Conservation (phyloP, 1,140 invertebrate genomes). For the Scaptomyza hsui region DNA sequence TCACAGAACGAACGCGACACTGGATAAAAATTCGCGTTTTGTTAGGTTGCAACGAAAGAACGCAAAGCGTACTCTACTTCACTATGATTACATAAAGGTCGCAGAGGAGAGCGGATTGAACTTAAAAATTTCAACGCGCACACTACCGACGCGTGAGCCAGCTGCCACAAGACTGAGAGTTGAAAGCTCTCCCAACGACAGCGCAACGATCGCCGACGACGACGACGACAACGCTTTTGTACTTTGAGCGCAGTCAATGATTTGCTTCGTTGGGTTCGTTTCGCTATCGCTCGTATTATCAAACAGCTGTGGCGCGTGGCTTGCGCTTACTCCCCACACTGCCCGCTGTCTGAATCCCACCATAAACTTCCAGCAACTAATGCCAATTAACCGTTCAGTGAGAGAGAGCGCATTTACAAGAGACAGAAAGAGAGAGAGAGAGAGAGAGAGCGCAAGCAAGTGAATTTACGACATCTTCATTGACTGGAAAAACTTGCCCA, state of each 20-base stretch:
- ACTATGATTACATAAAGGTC: constrained; percentile 71
- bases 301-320: constrained; percentile 48
- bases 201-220: constrained; percentile 50
- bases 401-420: not conserved
- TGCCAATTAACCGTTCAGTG: constrained; percentile 23
- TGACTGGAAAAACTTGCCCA: constrained; percentile 55
- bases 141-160: constrained; percentile 80
- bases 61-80: constrained; percentile 49
- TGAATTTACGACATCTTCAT: constrained; percentile 47
- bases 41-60: constrained; percentile 56
- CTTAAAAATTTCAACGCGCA: constrained; percentile 50
- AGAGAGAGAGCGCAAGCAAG: no score
- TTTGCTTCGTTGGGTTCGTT: not conserved
- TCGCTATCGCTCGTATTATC: constrained; percentile 17
- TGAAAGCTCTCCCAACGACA: constrained; percentile 4
- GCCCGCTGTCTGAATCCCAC: not conserved
- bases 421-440: constrained; percentile 2
- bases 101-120: constrained; percentile 35
- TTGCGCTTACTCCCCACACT: constrained; percentile 7
- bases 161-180: constrained; percentile 72
- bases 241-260: not conserved
- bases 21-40: constrained; percentile 52
- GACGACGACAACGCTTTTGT: constrained; percentile 5
- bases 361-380: not conserved
- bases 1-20: constrained; percentile 40